Percentiles rank a stretch among this genome's conserved stretches.
Evolutionary conservation across 2,888 invertebrate species (phyloP).

Genomic region (Callimorpha dominula): DNA sequence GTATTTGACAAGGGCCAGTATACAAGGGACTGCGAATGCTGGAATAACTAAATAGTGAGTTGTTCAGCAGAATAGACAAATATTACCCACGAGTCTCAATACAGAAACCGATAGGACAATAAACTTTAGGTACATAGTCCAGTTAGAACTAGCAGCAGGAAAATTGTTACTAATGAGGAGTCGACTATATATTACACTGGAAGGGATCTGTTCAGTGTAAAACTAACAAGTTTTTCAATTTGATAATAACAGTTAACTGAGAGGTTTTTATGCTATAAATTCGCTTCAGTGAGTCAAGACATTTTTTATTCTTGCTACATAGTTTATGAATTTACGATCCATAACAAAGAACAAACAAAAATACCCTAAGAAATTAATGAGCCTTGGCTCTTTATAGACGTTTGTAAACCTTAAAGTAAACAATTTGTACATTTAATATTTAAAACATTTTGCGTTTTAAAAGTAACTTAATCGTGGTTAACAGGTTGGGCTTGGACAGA

Average conservation of each 20-base stretch:
- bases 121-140: neutral
- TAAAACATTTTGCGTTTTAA: constrained; percentile 18
- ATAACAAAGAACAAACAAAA: neutral
- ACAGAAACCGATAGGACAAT: neutral
- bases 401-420: neutral
- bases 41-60: neutral
- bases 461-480: constrained; percentile 27
- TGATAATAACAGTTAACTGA: neutral
- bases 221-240: neutral
- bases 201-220: neutral
- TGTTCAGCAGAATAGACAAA: neutral
- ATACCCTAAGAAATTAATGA: neutral
- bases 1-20: neutral
- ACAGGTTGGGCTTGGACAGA: constrained; percentile 48
- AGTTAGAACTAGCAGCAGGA: neutral
- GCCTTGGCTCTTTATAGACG: neutral
- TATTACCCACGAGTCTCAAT: neutral
- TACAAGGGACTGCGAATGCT: neutral
- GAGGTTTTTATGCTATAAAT: neutral
- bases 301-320: neutral
- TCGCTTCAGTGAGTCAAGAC: neutral
- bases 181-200: neutral
- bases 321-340: neutral
- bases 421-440: neutral
- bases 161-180: neutral